phyloP scores from a whole-genome alignment of 2,797 vertebrate genomes.

The Tokudaia tokunoshimensis region DNA sequence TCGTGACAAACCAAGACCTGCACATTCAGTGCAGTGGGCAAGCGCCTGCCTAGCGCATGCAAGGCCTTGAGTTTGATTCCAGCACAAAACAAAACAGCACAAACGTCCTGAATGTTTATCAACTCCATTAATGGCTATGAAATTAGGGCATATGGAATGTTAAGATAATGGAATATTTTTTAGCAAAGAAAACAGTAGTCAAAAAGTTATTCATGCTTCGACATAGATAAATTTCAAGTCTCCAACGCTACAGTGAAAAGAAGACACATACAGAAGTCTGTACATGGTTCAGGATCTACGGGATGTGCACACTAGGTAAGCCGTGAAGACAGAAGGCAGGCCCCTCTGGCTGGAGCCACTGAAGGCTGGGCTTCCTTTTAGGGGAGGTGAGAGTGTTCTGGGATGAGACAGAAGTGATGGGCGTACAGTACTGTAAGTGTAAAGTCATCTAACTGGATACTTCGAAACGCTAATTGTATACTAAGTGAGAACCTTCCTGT shows the following conservation, averaged over 20 bases:
- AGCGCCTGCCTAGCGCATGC: background rate
- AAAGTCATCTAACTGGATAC: background rate
- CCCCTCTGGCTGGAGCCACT: background rate
- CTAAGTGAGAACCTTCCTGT: background rate
- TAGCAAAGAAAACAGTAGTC: background rate
- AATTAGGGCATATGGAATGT: background rate
- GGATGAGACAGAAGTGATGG: background rate
- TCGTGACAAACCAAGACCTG: background rate
- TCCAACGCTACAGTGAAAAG: background rate
- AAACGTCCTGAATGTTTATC: background rate
- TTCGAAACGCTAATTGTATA: background rate
- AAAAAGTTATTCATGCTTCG: background rate
- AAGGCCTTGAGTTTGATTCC: background rate
- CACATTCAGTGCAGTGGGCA: background rate
- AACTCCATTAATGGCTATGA: background rate
- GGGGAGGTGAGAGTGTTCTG: constrained; percentile 13
- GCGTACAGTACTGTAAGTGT: background rate
- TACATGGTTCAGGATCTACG: background rate
- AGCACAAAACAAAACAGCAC: background rate
- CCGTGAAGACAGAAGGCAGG: background rate
- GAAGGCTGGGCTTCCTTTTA: background rate
- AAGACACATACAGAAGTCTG: background rate
- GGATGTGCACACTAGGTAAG: background rate
- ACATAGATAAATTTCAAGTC: background rate
- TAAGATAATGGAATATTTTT: background rate